A percentile compares a stretch with the other conserved stretches of the same genome.
Conservation (phyloP, 2,113 vertebrate genomes). For the Ploceus nigricollis region DNA sequence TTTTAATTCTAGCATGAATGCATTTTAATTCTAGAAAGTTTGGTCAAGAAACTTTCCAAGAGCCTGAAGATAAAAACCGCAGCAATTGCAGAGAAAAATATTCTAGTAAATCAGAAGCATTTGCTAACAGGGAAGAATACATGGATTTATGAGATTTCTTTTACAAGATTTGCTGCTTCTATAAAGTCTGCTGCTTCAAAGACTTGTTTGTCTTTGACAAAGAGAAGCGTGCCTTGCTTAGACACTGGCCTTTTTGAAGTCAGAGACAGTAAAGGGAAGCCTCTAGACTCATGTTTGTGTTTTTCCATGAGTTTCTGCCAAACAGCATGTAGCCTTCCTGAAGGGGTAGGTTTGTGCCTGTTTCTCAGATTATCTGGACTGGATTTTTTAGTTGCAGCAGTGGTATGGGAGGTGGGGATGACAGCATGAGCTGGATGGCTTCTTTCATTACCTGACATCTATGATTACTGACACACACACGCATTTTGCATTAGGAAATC, state of each 20-base stretch:
- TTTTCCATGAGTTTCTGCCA: background rate
- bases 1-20: background rate
- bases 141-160: background rate
- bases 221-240: background rate
- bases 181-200: background rate
- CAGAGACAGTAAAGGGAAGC: background rate
- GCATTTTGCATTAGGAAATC: conserved; percentile 2
- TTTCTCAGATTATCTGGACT: background rate
- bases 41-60: background rate
- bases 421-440: background rate
- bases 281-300: background rate
- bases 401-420: background rate
- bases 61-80: background rate
- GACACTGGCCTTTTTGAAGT: background rate
- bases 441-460: background rate
- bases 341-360: background rate
- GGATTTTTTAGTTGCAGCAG: background rate
- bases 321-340: background rate
- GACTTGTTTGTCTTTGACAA: background rate
- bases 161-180: background rate
- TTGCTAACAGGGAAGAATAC: background rate
- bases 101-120: background rate
- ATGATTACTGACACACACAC: background rate
- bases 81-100: background rate
- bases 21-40: background rate